Evolutionary conservation across 2,888 invertebrate genomes (phyloP), one percentile per base, ranked within the genome.

Genomic region (Cynaeus angustus): DNA sequence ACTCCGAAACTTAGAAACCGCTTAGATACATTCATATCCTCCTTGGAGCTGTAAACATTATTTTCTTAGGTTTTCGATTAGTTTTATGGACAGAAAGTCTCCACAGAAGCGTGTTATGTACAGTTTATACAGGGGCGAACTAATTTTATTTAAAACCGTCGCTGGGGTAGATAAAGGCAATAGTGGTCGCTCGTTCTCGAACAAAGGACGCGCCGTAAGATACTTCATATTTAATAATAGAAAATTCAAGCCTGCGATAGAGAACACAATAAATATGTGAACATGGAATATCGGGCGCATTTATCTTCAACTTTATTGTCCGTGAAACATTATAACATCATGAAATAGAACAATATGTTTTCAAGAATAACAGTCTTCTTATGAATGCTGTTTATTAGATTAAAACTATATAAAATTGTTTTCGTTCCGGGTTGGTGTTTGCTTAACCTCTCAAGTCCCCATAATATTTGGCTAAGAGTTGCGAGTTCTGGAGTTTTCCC

Each of bases 1-100:
- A 95, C 87, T 0, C 95, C 95, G 74, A 95, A 88, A 83, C 95
- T 95, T 70, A 95, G 86, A 46, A 43, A 58, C 14, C 70, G 65
- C 53, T 70, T 70, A 65, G 68, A 50, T 14, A 62, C 52, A 30
- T 33, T 68, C 55, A 26, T 33, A 28, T 52, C 61, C 38, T 70
- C 61, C 21, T 12, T 33, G 53, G 46, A 52, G 59, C 69, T 70
- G 61, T 21, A 66, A 70, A 70, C 43, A 55, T 48, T 38, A 33
- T 21, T 37, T 21, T 59, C 30, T 46, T 46, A 45, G 14, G 8
- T 59, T 26, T n/a, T 30, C 13, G 43, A 43, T 43, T 46, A 33
- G 1, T 50, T 50, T 50, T 50, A 26, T 37, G 10, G 21, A 55
- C 55, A 38, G 9, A 10, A 7, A 26, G n/a, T 21, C 9, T 55